A percentile compares a stretch with the other conserved stretches of the same genome.
Conservation (phyloP, 2,888 invertebrate species). For the Lymantria dispar region DNA sequence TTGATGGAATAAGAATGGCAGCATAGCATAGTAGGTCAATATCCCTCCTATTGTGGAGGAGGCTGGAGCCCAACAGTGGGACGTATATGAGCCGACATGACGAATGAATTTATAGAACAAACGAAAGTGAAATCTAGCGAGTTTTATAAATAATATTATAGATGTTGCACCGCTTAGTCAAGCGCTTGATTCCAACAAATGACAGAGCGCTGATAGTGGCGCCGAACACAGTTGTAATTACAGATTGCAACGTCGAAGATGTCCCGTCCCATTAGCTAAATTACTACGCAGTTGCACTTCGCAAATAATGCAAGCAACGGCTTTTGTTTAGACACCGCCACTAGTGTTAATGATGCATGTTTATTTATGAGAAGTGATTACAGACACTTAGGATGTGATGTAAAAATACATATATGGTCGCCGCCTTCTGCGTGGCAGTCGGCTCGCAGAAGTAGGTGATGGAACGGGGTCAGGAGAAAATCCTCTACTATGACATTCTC, state of each 20-base stretch:
- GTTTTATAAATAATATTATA: neutral
- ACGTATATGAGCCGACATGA: no score
- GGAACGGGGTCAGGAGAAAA: no score
- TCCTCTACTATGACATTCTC: no score
- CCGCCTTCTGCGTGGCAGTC: no score
- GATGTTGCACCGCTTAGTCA: neutral
- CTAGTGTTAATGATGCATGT: slow-evolving; percentile 5
- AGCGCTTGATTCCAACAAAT: slow-evolving; percentile 27
- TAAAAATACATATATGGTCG: no score
- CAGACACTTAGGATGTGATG: neutral
- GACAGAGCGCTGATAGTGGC: slow-evolving; percentile 49
- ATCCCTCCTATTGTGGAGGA: no score
- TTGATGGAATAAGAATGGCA: no score
- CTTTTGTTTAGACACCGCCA: slow-evolving; percentile 8
- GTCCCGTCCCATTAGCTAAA: slow-evolving; percentile 41
- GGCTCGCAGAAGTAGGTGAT: no score
- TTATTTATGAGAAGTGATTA: slow-evolving; percentile 8
- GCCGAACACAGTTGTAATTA: slow-evolving; percentile 50
- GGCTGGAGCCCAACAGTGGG: no score
- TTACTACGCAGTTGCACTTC: slow-evolving; percentile 30
- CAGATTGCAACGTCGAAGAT: slow-evolving; percentile 36
- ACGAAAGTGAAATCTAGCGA: neutral
- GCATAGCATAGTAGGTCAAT: no score
- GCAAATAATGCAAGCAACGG: slow-evolving; percentile 2
- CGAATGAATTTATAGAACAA: no score